These are phyloP conservation scores for Chaenocephalus aceratus DNA, from an alignment of 2,113 vertebrate species.

Conservation along the genomic window DNA sequence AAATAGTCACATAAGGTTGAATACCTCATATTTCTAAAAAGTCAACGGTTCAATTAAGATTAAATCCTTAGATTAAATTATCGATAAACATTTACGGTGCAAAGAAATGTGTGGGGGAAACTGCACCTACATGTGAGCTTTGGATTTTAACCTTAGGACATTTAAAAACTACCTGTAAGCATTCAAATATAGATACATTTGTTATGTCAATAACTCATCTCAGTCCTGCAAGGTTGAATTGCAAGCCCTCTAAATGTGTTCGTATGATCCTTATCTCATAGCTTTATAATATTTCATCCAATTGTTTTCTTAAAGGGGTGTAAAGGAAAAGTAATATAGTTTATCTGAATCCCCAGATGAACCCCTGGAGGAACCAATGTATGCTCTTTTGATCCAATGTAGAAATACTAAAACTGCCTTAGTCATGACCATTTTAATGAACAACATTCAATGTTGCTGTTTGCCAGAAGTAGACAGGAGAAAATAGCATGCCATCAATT, in stretches of 20 bases:
- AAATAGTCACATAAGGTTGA: neutral
- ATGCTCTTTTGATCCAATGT: neutral
- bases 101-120: neutral
- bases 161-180: constrained; percentile 4
- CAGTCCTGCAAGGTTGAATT: neutral
- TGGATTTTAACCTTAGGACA: neutral
- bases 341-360: neutral
- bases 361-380: neutral
- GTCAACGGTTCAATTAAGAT: neutral
- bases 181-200: constrained; percentile 9
- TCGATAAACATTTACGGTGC: neutral
- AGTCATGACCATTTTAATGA: neutral
- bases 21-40: neutral
- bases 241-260: constrained; percentile 19
- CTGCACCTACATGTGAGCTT: neutral
- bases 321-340: neutral
- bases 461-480: neutral
- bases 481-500: neutral
- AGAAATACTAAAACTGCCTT: neutral
- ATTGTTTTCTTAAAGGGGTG: neutral
- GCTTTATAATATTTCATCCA: neutral
- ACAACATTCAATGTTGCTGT: neutral
- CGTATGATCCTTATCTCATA: constrained; percentile 8
- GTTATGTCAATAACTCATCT: neutral
- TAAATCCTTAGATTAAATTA: neutral